These are phyloP conservation scores for Abscondita cerata DNA, from an alignment of 2,888 invertebrate species.

Conservation along the genomic window DNA sequence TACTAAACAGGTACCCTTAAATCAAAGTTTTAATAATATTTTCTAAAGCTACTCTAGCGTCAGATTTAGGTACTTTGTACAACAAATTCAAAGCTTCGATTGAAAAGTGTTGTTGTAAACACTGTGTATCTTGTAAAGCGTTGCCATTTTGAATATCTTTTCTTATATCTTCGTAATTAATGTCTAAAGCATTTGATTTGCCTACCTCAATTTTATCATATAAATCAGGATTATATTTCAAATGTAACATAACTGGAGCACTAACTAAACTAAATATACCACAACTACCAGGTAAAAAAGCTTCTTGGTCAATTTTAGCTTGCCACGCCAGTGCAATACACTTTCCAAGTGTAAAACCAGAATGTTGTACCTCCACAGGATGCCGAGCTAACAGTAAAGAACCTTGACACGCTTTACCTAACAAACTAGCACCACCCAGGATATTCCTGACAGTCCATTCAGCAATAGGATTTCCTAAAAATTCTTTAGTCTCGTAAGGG, in stretches of 20 bases:
- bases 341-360: constrained; percentile 89
- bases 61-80: constrained; percentile 77
- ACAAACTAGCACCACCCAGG: constrained; percentile 75
- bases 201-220: constrained; percentile 75
- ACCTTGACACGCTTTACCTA: constrained; percentile 88
- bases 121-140: constrained; percentile 75
- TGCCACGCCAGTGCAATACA: constrained; percentile 92
- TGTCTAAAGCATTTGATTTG: constrained; percentile 68
- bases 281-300: constrained; percentile 61
- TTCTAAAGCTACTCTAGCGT: constrained; percentile 82
- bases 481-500: constrained; percentile 53
- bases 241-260: constrained; percentile 83
- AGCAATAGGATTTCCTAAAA: constrained; percentile 68
- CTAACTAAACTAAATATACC: constrained; percentile 75
- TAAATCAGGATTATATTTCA: constrained; percentile 74
- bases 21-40: constrained; percentile 70
- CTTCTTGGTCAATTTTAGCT: constrained; percentile 74
- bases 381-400: constrained; percentile 86
- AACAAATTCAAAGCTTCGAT: constrained; percentile 77
- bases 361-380: constrained; percentile 74
- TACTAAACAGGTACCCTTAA: too few species aligned
- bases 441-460: constrained; percentile 85
- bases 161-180: constrained; percentile 67
- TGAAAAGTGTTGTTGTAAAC: constrained; percentile 77
- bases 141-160: constrained; percentile 63